phyloP scores from a whole-genome alignment of 2,113 vertebrate genomes.

The Protobothrops flavoviridis region DNA sequence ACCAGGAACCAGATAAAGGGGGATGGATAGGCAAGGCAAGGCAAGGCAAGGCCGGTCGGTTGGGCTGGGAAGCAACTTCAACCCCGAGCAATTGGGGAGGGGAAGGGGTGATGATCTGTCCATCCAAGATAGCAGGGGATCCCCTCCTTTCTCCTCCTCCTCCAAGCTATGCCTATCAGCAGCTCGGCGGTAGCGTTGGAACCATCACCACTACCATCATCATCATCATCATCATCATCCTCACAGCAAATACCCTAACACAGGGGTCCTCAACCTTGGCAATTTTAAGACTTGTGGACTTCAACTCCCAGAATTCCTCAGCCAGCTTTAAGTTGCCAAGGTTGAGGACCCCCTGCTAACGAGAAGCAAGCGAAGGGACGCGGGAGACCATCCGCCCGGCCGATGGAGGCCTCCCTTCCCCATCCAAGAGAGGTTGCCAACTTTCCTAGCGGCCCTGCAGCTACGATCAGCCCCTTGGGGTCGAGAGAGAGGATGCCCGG shows the following conservation, averaged over 20 bases:
- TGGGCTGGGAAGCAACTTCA: not conserved
- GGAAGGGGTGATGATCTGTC: not conserved
- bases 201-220: too few relatives aligned
- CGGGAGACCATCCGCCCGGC: not conserved
- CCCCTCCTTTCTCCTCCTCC: not conserved
- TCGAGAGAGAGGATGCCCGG: not conserved
- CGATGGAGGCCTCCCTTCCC: not conserved
- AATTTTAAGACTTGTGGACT: too few relatives aligned
- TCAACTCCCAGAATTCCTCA: too few relatives aligned
- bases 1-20: not conserved
- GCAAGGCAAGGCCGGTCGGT: not conserved
- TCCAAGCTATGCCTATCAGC: not conserved
- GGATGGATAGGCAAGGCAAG: too few relatives aligned
- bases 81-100: not conserved
- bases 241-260: not conserved
- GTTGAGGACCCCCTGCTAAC: too few relatives aligned
- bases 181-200: not conserved
- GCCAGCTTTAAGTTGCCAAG: too few relatives aligned
- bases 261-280: too few relatives aligned
- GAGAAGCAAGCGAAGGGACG: not conserved
- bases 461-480: too few relatives aligned
- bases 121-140: not conserved
- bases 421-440: not conserved
- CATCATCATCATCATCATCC: not conserved
- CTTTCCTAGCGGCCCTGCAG: not conserved